A percentile compares a stretch with the other conserved stretches of the same genome.
Conservation (phyloP, 2,113 vertebrate genomes). For the Poeciliopsis retropinna region DNA sequence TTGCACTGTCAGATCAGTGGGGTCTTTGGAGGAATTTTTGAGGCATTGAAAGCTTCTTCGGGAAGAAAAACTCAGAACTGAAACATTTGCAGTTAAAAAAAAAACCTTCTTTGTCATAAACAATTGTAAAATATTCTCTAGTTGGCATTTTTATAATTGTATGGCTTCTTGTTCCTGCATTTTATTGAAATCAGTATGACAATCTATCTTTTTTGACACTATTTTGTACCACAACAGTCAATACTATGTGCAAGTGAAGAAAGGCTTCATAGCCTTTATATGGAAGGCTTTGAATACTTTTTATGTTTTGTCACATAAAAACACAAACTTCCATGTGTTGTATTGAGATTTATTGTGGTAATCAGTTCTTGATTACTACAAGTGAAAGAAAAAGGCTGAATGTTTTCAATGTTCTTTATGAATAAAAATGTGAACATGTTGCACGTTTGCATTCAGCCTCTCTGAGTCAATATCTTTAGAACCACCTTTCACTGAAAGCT, state of each 20-base stretch:
- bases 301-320: too few species aligned
- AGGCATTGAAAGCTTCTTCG: conserved; percentile 50
- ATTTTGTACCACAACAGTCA: neutral
- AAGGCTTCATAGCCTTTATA: neutral
- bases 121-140: conserved; percentile 9
- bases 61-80: conserved; percentile 45
- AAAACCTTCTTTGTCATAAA: conserved; percentile 29
- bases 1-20: conserved; percentile 63
- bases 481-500: neutral
- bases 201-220: neutral
- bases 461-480: neutral
- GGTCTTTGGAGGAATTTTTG: conserved; percentile 62
- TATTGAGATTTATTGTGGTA: neutral
- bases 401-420: neutral
- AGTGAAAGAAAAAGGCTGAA: neutral
- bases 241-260: neutral
- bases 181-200: neutral
- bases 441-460: neutral
- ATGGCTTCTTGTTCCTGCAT: neutral
- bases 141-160: conserved; percentile 22
- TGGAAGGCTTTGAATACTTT: too few species aligned
- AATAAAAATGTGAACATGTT: neutral
- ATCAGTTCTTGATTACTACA: neutral
- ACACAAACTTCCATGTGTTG: too few species aligned
- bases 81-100: conserved; percentile 36